Evolutionary conservation across 2,888 invertebrate genomes (phyloP).

Genomic region (Crepidodera aurea): DNA sequence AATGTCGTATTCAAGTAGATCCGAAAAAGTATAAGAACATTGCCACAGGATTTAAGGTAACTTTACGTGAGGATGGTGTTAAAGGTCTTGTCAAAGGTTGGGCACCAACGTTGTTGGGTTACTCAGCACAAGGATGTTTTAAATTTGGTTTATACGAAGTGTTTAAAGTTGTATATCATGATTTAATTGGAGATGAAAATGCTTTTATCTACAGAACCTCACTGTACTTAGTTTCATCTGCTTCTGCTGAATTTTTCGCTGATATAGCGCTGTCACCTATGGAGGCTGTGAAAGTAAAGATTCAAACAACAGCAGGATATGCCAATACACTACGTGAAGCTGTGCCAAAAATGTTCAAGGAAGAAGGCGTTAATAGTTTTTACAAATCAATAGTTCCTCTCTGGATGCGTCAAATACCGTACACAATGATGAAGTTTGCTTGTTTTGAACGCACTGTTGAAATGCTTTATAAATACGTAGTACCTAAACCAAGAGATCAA

Average conservation of each 20-base stretch:
- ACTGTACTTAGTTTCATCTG: slow-evolving; percentile 91
- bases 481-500: slow-evolving; percentile 91
- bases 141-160: slow-evolving; percentile 99
- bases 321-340: slow-evolving; percentile 88
- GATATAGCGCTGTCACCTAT: slow-evolving; percentile 96
- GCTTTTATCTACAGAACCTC: slow-evolving; percentile 87
- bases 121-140: slow-evolving; percentile 92
- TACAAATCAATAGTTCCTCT: slow-evolving; percentile 79
- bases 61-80: slow-evolving; percentile 85
- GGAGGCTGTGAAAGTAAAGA: slow-evolving; percentile 92
- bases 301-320: slow-evolving; percentile 96
- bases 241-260: slow-evolving; percentile 98
- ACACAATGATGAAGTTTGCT: slow-evolving; percentile 65
- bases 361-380: slow-evolving; percentile 65
- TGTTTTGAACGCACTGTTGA: slow-evolving; percentile 98
- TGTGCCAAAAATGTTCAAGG: slow-evolving; percentile 86
- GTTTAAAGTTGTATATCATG: slow-evolving; percentile 71
- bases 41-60: slow-evolving; percentile 82
- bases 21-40: slow-evolving; percentile 92
- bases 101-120: slow-evolving; percentile 97
- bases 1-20: slow-evolving; percentile 93
- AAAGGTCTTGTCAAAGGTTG: slow-evolving; percentile 91
- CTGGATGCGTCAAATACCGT: slow-evolving; percentile 99
- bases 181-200: slow-evolving; percentile 88
- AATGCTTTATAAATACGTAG: slow-evolving; percentile 87